Percentiles rank a stretch among this genome's conserved stretches.
Evolutionary conservation across 2,888 invertebrate genomes (phyloP).

Genomic region (Volucella inflata): DNA sequence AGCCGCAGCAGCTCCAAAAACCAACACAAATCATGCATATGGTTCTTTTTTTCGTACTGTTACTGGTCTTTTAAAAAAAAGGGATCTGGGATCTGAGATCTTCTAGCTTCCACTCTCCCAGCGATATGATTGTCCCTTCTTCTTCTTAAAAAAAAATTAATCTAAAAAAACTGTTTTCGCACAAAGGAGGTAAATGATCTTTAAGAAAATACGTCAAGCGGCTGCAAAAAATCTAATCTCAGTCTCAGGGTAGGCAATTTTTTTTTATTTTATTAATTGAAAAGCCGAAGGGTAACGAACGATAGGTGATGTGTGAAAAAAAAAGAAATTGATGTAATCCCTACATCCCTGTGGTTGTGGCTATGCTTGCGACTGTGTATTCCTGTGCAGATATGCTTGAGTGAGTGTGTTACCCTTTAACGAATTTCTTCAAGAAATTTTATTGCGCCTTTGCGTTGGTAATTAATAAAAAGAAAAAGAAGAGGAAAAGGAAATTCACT

Average conservation of each 20-base stretch:
- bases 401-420: constrained; percentile 61
- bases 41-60: constrained; percentile 11
- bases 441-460: constrained; percentile 61
- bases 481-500: constrained; percentile 38
- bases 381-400: constrained; percentile 61
- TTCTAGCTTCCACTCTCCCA: constrained; percentile 34
- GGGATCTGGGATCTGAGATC: constrained; percentile 35
- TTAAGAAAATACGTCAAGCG: constrained; percentile 70
- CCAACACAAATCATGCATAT: constrained; percentile 68
- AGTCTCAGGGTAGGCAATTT: constrained; percentile 68
- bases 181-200: constrained; percentile 75
- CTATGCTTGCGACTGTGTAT: constrained; percentile 60
- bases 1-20: constrained; percentile 72
- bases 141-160: constrained; percentile 49
- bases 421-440: constrained; percentile 48
- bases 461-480: constrained; percentile 59
- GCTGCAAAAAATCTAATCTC: constrained; percentile 61
- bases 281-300: constrained; percentile 71
- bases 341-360: constrained; percentile 35
- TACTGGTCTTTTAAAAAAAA: constrained; percentile 37
- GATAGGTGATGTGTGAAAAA: constrained; percentile 70
- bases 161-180: constrained; percentile 40
- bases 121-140: constrained; percentile 46
- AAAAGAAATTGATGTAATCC: constrained; percentile 29
- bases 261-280: constrained; percentile 74